Conservation (phyloP, 1,140 invertebrate species). For the Ceratina australensis region DNA sequence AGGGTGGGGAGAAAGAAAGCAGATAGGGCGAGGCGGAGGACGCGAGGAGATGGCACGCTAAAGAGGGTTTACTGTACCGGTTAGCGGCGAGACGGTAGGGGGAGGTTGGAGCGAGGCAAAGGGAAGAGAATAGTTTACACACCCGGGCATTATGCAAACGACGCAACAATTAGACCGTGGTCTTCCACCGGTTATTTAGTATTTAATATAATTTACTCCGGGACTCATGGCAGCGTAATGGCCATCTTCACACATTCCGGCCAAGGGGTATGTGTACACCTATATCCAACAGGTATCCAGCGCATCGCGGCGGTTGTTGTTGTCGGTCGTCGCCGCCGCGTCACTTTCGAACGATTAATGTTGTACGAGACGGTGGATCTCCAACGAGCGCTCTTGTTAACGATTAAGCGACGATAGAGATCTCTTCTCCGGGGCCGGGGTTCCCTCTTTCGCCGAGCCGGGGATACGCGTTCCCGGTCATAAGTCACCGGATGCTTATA, state of each 20-base stretch:
- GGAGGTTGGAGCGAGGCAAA: constrained; percentile 26
- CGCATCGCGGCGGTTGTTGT: neutral
- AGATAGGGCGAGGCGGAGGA: constrained; percentile 48
- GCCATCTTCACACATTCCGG: constrained; percentile 51
- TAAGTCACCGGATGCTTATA: too few relatives aligned
- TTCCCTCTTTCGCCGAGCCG: neutral
- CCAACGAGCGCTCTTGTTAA: constrained; percentile 2
- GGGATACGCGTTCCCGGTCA: too few relatives aligned
- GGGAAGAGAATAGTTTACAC: constrained; percentile 57
- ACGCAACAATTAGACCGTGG: constrained; percentile 75
- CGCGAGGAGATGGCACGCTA: constrained; percentile 40
- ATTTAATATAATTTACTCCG: constrained; percentile 71
- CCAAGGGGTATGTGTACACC: constrained; percentile 28
- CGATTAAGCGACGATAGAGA: neutral
- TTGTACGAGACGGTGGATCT: constrained; percentile 4
- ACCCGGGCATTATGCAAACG: constrained; percentile 75
- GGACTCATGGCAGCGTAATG: constrained; percentile 30
- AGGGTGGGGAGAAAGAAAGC: constrained; percentile 2
- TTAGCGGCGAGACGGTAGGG: constrained; percentile 25
- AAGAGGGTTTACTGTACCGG: constrained; percentile 28
- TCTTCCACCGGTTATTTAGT: constrained; percentile 70
- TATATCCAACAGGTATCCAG: constrained; percentile 36
- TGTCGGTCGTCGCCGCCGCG: neutral
- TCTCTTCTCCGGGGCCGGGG: neutral
- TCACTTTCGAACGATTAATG: constrained; percentile 8